Conservation (phyloP, 2,888 invertebrate genomes). For the Panopea generosa region DNA sequence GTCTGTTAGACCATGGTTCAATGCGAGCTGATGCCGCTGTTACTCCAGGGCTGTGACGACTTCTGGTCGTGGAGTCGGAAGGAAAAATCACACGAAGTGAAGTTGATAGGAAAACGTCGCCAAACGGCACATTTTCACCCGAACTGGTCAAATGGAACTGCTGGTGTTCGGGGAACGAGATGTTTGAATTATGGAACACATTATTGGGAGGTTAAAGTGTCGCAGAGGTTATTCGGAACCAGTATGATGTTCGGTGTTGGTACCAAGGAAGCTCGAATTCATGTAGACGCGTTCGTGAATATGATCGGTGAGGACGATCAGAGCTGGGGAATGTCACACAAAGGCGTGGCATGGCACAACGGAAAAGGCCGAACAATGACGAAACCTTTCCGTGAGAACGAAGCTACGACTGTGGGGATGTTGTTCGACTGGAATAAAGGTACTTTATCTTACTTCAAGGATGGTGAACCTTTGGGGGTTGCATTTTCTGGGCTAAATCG, state of each 20-base stretch:
- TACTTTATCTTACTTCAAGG: constrained; percentile 90
- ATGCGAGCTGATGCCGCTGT: constrained; percentile 51
- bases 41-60: constrained; percentile 88
- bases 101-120: constrained; percentile 85
- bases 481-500: constrained; percentile 89
- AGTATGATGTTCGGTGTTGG: constrained; percentile 92
- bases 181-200: constrained; percentile 88
- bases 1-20: constrained; percentile 63
- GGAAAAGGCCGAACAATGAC: constrained; percentile 89
- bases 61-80: constrained; percentile 90
- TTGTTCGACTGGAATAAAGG: constrained; percentile 89
- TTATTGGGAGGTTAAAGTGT: constrained; percentile 89
- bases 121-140: constrained; percentile 90
- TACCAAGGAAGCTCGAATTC: constrained; percentile 87
- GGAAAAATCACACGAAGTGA: constrained; percentile 87
- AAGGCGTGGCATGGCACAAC: constrained; percentile 90
- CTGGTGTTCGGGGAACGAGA: constrained; percentile 89
- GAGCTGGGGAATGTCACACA: constrained; percentile 91
- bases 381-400: constrained; percentile 90
- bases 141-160: constrained; percentile 91
- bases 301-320: constrained; percentile 90
- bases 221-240: constrained; percentile 90
- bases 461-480: constrained; percentile 89
- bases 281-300: constrained; percentile 90
- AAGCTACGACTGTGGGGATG: constrained; percentile 89